Evolutionary conservation across 2,888 invertebrate genomes (phyloP).

Genomic region (Lasioglossum leucozonium): DNA sequence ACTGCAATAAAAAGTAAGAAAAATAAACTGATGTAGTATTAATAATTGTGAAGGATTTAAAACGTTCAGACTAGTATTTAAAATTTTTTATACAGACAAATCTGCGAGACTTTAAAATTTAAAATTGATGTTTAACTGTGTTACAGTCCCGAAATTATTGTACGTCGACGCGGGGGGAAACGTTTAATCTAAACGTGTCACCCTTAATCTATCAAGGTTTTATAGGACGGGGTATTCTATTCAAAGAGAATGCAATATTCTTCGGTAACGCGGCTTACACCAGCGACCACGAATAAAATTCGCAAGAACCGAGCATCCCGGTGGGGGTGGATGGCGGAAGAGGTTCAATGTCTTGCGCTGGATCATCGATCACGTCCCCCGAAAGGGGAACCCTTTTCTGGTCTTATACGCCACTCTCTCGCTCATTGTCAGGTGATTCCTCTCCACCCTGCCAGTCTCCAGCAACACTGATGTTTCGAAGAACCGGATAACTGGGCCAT

Average conservation of each 20-base stretch:
- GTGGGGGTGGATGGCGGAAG: constrained; percentile 9
- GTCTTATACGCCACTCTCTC: constrained; percentile 64
- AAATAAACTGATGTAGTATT: not conserved
- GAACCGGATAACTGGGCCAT: constrained; percentile 62
- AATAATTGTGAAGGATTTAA: not conserved
- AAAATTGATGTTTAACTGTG: not conserved
- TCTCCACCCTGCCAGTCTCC: constrained; percentile 40
- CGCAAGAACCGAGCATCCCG: constrained; percentile 32
- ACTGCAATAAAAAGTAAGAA: too few relatives aligned
- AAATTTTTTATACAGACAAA: not conserved
- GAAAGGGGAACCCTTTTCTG: constrained; percentile 64
- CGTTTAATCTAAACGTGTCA: constrained; percentile 52
- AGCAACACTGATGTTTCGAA: constrained; percentile 47
- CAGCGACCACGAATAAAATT: constrained; percentile 58
- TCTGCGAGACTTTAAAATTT: not conserved
- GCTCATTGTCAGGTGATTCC: constrained; percentile 72
- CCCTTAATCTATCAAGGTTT: constrained; percentile 57
- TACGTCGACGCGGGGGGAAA: not conserved
- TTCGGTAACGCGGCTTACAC: constrained; percentile 40
- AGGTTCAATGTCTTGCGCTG: constrained; percentile 63
- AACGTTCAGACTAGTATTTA: not conserved
- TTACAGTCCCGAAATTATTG: constrained; percentile 11
- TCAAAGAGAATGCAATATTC: constrained; percentile 59
- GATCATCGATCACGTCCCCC: constrained; percentile 70
- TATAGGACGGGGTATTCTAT: constrained; percentile 34